A percentile compares a stretch with the other conserved stretches of the same genome.
These are phyloP conservation scores for Aricia agestis DNA, from an alignment of 1,140 invertebrate species.

Conservation along the genomic window DNA sequence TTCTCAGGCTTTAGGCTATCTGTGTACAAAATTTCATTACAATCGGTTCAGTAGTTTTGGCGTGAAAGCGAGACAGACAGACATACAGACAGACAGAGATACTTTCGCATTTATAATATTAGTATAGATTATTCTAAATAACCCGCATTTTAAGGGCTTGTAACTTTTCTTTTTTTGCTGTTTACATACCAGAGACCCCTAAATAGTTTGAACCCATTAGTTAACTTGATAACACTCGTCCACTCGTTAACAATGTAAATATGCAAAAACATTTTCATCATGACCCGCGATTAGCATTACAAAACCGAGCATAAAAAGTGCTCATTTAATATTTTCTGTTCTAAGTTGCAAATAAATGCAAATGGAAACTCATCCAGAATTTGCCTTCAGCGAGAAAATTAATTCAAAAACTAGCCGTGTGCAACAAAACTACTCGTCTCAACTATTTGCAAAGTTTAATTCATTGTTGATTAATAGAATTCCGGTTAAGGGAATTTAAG, in stretches of 20 bases:
- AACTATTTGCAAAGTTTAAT: constrained; percentile 7
- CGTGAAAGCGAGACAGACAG: too few relatives aligned
- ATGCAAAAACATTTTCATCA: neutral
- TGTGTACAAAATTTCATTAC: too few relatives aligned
- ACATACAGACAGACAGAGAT: too few relatives aligned
- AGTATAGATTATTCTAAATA: too few relatives aligned
- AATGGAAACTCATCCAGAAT: constrained; percentile 12
- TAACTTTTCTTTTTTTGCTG: too few relatives aligned
- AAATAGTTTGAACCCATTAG: too few relatives aligned
- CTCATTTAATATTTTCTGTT: constrained; percentile 13
- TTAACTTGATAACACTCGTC: neutral
- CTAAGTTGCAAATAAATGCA: constrained; percentile 13
- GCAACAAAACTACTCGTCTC: constrained; percentile 5
- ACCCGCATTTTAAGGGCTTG: too few relatives aligned
- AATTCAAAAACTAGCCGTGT: constrained; percentile 15
- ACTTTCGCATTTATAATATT: too few relatives aligned
- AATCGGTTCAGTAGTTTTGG: too few relatives aligned
- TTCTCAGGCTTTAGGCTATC: too few relatives aligned
- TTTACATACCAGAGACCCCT: too few relatives aligned
- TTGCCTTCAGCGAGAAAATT: constrained; percentile 10
- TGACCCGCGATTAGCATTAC: neutral
- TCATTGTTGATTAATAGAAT: constrained; percentile 3
- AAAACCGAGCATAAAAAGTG: neutral
- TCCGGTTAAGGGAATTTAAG: neutral
- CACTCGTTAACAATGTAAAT: neutral